Evolutionary conservation across 2,113 vertebrate genomes (phyloP).

Genomic region (Perognathus longimembris): DNA sequence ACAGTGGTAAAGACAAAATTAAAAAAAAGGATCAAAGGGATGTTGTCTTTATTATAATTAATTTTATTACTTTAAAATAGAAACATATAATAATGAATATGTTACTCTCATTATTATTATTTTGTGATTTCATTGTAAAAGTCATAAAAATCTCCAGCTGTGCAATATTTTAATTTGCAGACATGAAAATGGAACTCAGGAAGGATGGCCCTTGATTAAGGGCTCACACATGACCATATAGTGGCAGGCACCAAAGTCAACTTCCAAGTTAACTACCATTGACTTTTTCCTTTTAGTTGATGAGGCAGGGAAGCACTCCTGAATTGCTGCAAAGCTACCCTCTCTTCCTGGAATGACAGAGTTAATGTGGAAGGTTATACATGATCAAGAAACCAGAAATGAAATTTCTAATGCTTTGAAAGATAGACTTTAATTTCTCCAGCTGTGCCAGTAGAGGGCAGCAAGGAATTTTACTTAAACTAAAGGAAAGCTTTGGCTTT

Average conservation of each 20-base stretch:
- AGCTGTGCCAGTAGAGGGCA: constrained; percentile 82
- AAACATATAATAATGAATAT: neutral
- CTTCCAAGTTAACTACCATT: neutral
- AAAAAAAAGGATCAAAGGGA: neutral
- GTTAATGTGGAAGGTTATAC: neutral
- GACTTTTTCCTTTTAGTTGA: neutral
- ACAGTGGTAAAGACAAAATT: neutral
- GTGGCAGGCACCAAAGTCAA: neutral
- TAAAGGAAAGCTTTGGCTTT: neutral
- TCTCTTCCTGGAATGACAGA: neutral
- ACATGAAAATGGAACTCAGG: neutral
- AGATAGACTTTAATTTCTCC: neutral
- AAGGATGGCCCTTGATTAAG: neutral
- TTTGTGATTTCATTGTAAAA: neutral
- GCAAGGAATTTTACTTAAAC: neutral
- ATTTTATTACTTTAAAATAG: neutral
- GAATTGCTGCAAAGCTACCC: neutral
- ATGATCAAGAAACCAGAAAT: neutral
- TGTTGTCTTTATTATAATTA: neutral
- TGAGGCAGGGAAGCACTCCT: neutral
- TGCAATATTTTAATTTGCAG: neutral
- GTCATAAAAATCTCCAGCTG: neutral
- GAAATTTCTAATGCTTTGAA: neutral
- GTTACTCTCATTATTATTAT: neutral
- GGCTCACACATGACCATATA: accelerated